These are phyloP conservation scores for Zaprionus davidi DNA, from an alignment of 1,140 invertebrate species.

Conservation along the genomic window DNA sequence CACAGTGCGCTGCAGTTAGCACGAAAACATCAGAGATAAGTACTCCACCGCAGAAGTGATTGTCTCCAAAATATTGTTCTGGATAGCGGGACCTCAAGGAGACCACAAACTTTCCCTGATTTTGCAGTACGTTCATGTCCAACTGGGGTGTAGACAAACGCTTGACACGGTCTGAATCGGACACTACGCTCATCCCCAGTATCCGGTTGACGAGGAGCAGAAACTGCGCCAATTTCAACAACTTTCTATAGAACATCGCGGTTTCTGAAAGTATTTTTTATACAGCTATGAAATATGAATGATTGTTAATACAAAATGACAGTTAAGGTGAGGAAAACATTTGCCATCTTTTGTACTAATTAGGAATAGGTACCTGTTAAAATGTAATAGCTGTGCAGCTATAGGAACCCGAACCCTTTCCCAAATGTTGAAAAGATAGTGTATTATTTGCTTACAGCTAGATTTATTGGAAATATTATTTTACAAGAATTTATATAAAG, in stretches of 20 bases:
- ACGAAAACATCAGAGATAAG: slow-evolving; percentile 42
- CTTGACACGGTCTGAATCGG: slow-evolving; percentile 7
- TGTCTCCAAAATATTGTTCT: slow-evolving; percentile 46
- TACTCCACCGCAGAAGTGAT: slow-evolving; percentile 54
- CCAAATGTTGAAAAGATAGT: too few relatives aligned
- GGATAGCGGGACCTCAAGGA: slow-evolving; percentile 56
- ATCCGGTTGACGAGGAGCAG: not conserved
- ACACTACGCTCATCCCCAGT: not conserved
- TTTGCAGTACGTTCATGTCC: not conserved
- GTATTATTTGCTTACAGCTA: slow-evolving; percentile 17
- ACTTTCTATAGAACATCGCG: slow-evolving; percentile 14
- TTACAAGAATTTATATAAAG: too few relatives aligned
- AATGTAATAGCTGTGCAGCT: too few relatives aligned
- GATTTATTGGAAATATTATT: slow-evolving; percentile 24
- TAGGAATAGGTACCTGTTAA: not conserved
- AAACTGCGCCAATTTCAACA: not conserved
- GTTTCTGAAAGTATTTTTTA: not conserved
- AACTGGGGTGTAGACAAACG: slow-evolving; percentile 39
- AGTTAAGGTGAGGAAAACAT: not conserved
- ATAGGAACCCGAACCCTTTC: too few relatives aligned
- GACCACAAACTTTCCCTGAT: slow-evolving; percentile 47
- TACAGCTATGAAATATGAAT: not conserved
- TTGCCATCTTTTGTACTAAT: not conserved
- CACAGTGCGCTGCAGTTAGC: slow-evolving; percentile 54
- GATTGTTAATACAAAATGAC: not conserved